Evolutionary conservation across 30 jellyfish, hydroid and myxozoan species (phyloP).

Genomic region (Mastigias papua): DNA sequence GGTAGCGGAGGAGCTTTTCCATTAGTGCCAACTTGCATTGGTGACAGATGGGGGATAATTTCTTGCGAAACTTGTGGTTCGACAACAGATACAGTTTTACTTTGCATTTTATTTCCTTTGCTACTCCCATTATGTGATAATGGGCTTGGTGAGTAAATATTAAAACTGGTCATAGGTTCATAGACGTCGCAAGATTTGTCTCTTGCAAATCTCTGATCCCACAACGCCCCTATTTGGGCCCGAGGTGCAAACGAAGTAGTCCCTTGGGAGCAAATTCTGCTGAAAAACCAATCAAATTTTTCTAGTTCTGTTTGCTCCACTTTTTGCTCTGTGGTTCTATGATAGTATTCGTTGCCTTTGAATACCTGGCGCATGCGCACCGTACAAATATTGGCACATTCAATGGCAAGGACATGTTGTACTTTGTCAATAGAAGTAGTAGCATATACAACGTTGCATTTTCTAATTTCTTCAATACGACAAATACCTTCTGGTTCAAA

Average conservation of each 20-base stretch:
- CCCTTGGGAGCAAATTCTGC: constrained; percentile 2
- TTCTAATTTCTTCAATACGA: background rate
- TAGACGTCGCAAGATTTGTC: background rate
- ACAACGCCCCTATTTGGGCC: background rate
- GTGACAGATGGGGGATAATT: too few species aligned
- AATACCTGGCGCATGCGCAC: constrained; percentile 11
- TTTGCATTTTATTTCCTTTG: background rate
- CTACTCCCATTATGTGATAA: too few species aligned
- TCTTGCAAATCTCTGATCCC: background rate
- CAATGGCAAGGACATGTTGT: background rate
- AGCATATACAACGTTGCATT: constrained; percentile 15
- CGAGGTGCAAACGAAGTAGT: background rate
- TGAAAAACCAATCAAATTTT: background rate
- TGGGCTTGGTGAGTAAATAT: background rate
- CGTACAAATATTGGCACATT: background rate
- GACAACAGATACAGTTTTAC: background rate
- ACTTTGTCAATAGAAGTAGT: background rate
- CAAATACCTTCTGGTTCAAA: constrained; percentile 6
- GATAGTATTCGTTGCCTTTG: background rate
- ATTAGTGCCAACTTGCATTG: background rate
- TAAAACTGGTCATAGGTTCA: background rate
- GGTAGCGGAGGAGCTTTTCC: constrained; percentile 10
- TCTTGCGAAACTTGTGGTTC: too few species aligned
- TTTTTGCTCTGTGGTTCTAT: background rate
- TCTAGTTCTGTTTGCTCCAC: constrained; percentile 5